A percentile compares a stretch with the other conserved stretches of the same genome.
phyloP scores from a whole-genome alignment of 2,888 invertebrate species.

The Xestia sexstrigata region DNA sequence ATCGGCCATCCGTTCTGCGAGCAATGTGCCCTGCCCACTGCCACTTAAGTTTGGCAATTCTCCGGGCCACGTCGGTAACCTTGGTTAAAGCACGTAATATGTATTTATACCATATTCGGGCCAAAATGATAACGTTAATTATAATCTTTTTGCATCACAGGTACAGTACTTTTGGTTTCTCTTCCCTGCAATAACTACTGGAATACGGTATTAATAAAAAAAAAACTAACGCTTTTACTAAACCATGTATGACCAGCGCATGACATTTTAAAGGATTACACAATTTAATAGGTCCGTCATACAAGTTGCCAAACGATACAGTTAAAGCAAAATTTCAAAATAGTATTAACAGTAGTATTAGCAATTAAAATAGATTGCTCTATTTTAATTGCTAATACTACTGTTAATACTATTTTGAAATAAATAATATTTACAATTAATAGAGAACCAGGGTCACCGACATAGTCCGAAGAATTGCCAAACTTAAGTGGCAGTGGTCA shows the following conservation, averaged over 20 bases:
- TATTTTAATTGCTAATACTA: too few species aligned
- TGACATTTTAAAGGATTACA: background rate
- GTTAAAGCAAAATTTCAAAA: slow-evolving; percentile 16
- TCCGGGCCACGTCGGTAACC: too few species aligned
- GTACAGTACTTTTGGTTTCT: background rate
- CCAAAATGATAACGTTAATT: background rate
- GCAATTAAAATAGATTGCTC: slow-evolving; percentile 46
- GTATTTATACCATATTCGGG: background rate
- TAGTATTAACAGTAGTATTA: slow-evolving; percentile 29
- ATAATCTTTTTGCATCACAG: background rate
- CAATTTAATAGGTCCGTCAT: background rate
- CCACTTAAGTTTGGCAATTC: too few species aligned
- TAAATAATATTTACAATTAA: too few species aligned
- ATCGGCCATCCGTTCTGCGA: too few species aligned
- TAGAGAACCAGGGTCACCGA: too few species aligned
- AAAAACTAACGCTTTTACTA: background rate
- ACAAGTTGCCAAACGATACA: slow-evolving; percentile 9
- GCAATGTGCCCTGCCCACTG: too few species aligned
- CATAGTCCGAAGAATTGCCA: too few species aligned
- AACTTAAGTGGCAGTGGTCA: too few species aligned
- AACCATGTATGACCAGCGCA: background rate
- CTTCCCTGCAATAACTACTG: background rate
- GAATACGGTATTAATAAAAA: background rate
- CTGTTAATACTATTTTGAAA: too few species aligned
- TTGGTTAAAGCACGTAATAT: too few species aligned